Evolutionary conservation across 2,113 vertebrate species (phyloP), one percentile per base, ranked within the genome.

Genomic region (Cyprinodon brontotheroides): DNA sequence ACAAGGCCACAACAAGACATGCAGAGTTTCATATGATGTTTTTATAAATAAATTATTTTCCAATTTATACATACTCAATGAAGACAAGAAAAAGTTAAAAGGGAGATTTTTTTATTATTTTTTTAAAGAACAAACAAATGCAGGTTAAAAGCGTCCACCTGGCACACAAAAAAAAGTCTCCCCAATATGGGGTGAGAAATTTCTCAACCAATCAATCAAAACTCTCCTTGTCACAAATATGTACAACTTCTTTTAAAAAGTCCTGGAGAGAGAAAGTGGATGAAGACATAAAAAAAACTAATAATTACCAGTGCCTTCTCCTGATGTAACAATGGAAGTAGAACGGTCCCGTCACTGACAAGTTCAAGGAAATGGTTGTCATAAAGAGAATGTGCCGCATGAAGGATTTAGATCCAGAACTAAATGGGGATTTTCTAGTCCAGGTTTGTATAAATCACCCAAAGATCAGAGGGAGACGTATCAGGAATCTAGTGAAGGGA

Each of bases 121-220:
- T 29, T 95, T 95, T 84, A 80, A 93, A 93, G 91, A 91, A 91
- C 89, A 93, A 94, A 94, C 83, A 63, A 38, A 87, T 89, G 90
- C 88, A 88, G 86, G 87, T 89, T 92, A 87, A 91, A 94, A 91
- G 91, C 86, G 91, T 36, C 65, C 67, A 71, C 38, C 74, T n/a
- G 47, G 75, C 66, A 81, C 75, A 80, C 85, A 50, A 86, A 64
- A 77, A 77, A 87, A 65, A 76, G 84, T 89, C 87, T 86, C 94
- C 94, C 93, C 94, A 95, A 95, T 95, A 95, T 95, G 94, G 94
- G 94, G 93, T 89, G 92, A 93, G 72, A 87, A 86, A 91, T 87
- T 88, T 91, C 83, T 91, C 87, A 85, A 92, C 80, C 90, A 85
- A 88, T 86, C 82, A 84, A 70, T 89, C 88, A 38, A 81, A 85